Percentiles rank a stretch among this genome's conserved stretches.
These are phyloP conservation scores for Apamea epomidion DNA, from an alignment of 2,888 invertebrate species.

Conservation along the genomic window DNA sequence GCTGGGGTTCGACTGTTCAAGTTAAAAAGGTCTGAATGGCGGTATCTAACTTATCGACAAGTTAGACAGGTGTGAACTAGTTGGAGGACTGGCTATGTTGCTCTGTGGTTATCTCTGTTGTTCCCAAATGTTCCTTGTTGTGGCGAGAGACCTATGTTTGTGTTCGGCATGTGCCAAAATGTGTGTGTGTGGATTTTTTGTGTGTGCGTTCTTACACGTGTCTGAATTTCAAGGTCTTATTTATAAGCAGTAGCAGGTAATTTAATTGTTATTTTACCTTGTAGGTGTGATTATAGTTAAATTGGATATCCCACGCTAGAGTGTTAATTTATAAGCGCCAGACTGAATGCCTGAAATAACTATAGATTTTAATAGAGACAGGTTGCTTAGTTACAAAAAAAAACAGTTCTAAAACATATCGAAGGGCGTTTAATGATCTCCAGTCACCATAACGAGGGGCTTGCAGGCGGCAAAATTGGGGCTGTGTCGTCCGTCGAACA, in stretches of 20 bases:
- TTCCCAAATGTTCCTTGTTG: slow-evolving; percentile 24
- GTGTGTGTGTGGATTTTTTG: not conserved
- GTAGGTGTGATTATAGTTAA: not conserved
- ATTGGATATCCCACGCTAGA: not conserved
- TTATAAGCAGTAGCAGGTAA: not conserved
- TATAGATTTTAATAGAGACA: no score
- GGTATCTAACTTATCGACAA: slow-evolving; percentile 58
- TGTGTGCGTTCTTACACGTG: slow-evolving; percentile 16
- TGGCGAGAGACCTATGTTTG: not conserved
- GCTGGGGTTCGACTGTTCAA: slow-evolving; percentile 31
- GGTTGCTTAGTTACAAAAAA: not conserved
- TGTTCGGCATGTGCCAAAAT: not conserved
- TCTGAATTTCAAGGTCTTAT: not conserved
- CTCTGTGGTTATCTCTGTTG: slow-evolving; percentile 46
- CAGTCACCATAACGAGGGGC: not conserved
- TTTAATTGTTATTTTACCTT: not conserved
- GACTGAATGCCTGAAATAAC: not conserved
- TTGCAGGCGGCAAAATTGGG: not conserved
- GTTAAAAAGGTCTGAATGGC: slow-evolving; percentile 54
- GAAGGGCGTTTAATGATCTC: not conserved
- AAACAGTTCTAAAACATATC: no score
- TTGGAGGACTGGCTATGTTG: slow-evolving; percentile 30
- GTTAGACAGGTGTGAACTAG: slow-evolving; percentile 57
- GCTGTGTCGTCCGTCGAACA: not conserved
- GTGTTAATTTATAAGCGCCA: not conserved